Percentiles rank a stretch among this genome's conserved stretches.
These are phyloP conservation scores for Diceros bicornis DNA, from an alignment of 2,797 vertebrate genomes.

Conservation along the genomic window DNA sequence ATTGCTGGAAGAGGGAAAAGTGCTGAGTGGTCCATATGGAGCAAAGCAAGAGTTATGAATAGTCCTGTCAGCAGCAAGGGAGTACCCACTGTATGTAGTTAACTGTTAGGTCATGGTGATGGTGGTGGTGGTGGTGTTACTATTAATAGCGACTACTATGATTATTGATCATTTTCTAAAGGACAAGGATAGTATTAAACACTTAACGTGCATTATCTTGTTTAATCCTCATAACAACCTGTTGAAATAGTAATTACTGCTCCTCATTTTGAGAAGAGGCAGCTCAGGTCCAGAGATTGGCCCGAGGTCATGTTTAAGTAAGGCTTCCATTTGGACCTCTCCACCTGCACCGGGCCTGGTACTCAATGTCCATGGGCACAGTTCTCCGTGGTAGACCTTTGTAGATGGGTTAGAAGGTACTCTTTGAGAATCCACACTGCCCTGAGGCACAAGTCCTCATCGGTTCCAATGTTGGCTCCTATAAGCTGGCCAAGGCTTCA, in stretches of 20 bases:
- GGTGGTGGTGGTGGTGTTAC: not conserved
- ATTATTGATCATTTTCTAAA: slow-evolving; percentile 58
- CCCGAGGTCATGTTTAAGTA: not conserved
- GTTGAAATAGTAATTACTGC: slow-evolving; percentile 46
- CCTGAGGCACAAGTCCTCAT: not conserved
- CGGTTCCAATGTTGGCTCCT: not conserved
- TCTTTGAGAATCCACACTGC: not conserved
- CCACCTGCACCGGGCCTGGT: not conserved
- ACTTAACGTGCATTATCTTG: not conserved
- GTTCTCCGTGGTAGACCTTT: not conserved
- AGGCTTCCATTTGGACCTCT: not conserved
- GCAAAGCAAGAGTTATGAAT: slow-evolving; percentile 27
- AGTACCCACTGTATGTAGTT: not conserved
- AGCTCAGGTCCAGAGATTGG: slow-evolving; percentile 46
- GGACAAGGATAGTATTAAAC: slow-evolving; percentile 40
- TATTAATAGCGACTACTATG: slow-evolving; percentile 7
- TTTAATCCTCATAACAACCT: slow-evolving; percentile 52
- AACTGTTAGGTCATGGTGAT: slow-evolving; percentile 13
- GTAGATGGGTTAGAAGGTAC: not conserved
- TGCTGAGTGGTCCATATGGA: not conserved
- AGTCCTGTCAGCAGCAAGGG: not conserved
- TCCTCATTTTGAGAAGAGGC: slow-evolving; percentile 53
- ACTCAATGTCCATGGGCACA: not conserved
- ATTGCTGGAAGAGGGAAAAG: not conserved
- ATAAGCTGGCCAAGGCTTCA: not conserved